phyloP scores from a whole-genome alignment of 2,113 vertebrate genomes.

The Nettapus auritus region DNA sequence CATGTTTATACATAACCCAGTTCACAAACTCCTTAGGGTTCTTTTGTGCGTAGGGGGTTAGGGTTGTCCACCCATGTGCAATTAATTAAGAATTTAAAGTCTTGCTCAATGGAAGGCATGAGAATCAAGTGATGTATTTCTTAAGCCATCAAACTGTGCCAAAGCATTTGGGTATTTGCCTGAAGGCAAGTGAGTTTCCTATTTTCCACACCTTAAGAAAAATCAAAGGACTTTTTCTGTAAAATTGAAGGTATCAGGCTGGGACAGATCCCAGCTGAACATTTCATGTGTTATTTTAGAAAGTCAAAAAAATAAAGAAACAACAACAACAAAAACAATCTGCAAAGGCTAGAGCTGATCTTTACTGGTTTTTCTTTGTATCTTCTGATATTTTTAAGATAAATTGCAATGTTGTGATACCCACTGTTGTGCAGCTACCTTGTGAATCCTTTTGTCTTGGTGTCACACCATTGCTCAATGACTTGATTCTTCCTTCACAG shows the following conservation, averaged over 20 bases:
- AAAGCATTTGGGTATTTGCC: neutral
- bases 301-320: neutral
- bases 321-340: neutral
- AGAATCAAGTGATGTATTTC: neutral
- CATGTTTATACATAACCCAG: neutral
- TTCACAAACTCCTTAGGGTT: neutral
- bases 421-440: neutral
- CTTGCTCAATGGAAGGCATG: conserved; percentile 1
- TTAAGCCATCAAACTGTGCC: neutral
- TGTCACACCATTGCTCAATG: neutral
- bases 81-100: neutral
- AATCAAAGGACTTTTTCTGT: neutral
- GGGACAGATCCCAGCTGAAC: neutral
- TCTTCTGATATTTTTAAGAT: neutral
- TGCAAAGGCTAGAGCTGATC: neutral
- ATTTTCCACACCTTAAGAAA: neutral
- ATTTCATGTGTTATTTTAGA: neutral
- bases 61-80: neutral
- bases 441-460: neutral
- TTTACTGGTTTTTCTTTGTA: neutral
- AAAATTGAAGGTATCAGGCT: neutral
- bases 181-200: neutral
- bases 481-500: neutral
- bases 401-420: neutral
- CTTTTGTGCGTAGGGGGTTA: neutral